phyloP scores from a whole-genome alignment of 2,888 invertebrate genomes.

The Phlogophora meticulosa region DNA sequence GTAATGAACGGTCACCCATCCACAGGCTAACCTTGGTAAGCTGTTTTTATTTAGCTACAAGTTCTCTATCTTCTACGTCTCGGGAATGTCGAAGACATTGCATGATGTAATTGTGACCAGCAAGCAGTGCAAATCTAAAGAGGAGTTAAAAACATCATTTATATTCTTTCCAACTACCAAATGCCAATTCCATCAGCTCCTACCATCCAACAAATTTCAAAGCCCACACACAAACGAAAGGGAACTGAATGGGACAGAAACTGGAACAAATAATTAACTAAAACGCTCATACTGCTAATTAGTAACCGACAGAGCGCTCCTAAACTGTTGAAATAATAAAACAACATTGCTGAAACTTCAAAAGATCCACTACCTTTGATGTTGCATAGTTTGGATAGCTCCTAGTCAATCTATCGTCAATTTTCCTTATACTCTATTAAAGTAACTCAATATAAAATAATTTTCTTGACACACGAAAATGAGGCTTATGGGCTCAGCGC shows the following conservation, averaged over 20 bases:
- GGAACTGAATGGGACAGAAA: neutral
- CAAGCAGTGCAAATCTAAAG: no score
- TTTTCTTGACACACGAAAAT: conserved; percentile 33
- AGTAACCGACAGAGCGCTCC: neutral
- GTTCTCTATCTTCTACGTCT: no score
- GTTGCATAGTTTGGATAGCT: conserved; percentile 10
- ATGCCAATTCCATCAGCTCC: neutral
- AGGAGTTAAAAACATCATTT: neutral
- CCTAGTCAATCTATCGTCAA: conserved; percentile 33
- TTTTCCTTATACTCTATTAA: conserved; percentile 34
- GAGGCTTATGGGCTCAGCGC: conserved; percentile 18
- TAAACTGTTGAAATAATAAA: conserved; percentile 22
- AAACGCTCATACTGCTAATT: conserved; percentile 13
- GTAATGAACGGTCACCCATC: no score
- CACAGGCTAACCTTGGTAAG: no score
- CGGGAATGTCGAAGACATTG: no score
- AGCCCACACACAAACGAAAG: neutral
- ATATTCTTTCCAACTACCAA: neutral
- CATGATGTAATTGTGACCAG: no score
- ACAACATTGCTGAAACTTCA: conserved; percentile 17
- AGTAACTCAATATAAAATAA: conserved; percentile 14
- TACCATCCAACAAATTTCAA: neutral
- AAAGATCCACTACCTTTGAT: conserved; percentile 41
- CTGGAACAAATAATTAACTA: conserved; percentile 8
- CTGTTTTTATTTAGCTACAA: no score